phyloP scores from a whole-genome alignment of 2,888 invertebrate species.

The Punctoribates punctum region DNA sequence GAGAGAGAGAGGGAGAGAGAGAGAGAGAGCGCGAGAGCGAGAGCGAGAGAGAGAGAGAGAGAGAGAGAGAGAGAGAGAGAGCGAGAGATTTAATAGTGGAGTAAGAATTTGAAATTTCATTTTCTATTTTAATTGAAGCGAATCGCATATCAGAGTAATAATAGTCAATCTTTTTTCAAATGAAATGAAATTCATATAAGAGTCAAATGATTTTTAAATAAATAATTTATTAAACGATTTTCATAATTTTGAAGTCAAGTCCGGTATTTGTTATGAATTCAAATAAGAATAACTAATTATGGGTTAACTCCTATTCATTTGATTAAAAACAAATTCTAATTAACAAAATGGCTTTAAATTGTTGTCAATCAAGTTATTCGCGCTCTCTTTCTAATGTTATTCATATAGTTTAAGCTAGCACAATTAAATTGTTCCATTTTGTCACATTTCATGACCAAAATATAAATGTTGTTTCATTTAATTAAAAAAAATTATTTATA shows the following conservation, averaged over 20 bases:
- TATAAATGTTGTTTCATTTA: too few relatives aligned
- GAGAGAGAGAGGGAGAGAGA: too few relatives aligned
- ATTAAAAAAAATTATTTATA: too few relatives aligned
- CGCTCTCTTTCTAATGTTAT: background rate
- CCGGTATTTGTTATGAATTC: background rate
- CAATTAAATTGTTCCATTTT: too few relatives aligned
- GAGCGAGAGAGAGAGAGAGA: background rate
- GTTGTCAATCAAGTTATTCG: background rate
- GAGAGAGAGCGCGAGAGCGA: background rate
- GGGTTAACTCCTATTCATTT: background rate
- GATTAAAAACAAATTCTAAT: constrained; percentile 30
- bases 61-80: too few relatives aligned
- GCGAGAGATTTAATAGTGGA: background rate
- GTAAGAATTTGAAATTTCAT: constrained; percentile 19
- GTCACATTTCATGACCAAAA: too few relatives aligned
- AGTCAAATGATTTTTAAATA: background rate
- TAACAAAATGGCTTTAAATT: constrained; percentile 29
- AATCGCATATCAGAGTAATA: background rate
- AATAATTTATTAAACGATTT: constrained; percentile 31
- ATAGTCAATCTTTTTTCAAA: background rate
- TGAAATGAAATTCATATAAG: too few relatives aligned
- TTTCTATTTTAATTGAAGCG: constrained; percentile 4
- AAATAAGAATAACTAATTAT: constrained; percentile 26
- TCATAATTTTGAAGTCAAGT: background rate
- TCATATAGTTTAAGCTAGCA: too few relatives aligned